phyloP scores from a whole-genome alignment of 1,140 invertebrate species.

The Yoshiicerus persimilis region DNA sequence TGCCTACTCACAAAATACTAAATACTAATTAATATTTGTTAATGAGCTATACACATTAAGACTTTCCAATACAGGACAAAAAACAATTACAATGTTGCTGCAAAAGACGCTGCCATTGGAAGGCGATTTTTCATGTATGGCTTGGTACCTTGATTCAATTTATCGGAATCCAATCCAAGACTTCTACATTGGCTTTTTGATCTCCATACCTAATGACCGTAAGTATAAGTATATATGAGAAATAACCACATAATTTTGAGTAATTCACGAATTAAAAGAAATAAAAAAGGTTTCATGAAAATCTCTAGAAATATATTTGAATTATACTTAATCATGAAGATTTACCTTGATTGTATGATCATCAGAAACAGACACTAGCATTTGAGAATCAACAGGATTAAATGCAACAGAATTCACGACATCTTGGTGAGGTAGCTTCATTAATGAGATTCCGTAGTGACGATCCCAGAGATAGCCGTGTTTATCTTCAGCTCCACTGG shows the following conservation, averaged over 20 bases:
- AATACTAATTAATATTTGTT: no score
- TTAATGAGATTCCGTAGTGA: conserved; percentile 77
- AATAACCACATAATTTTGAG: no score
- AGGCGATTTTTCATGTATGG: conserved; percentile 22
- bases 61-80: no score
- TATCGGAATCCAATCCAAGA: conserved; percentile 34
- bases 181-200: conserved; percentile 45
- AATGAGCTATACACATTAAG: no score
- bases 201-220: conserved; percentile 50
- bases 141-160: conserved; percentile 35
- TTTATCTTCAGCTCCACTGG: conserved; percentile 84
- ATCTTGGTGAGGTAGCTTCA: conserved; percentile 75
- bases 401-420: conserved; percentile 87
- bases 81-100: background rate
- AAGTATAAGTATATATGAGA: no score
- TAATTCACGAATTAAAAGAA: no score
- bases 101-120: background rate
- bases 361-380: conserved; percentile 84
- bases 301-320: no score
- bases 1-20: no score
- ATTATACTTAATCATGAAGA: no score
- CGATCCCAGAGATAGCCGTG: conserved; percentile 68
- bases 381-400: conserved; percentile 77
- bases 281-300: no score
- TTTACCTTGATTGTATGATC: conserved; percentile 77